These are phyloP conservation scores for Mellivora capensis DNA, from an alignment of 2,113 vertebrate species.

Conservation along the genomic window DNA sequence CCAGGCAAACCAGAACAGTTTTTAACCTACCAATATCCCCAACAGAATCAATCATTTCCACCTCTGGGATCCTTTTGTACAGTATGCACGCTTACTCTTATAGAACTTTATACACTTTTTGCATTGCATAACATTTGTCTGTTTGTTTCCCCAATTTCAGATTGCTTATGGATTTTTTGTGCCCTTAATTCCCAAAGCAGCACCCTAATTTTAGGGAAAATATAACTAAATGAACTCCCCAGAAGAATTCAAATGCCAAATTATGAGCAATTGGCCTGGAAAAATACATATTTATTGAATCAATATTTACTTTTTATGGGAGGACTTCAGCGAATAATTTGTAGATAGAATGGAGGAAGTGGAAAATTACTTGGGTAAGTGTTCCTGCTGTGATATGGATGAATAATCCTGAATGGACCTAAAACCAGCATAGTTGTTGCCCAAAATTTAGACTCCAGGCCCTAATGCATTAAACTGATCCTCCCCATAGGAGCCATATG, in stretches of 20 bases:
- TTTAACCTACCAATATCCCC: too few species aligned
- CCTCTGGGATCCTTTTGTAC: fast-evolving
- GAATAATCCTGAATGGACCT: background rate
- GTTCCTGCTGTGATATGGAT: background rate
- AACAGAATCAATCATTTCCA: background rate
- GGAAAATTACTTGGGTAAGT: background rate
- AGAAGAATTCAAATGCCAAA: background rate
- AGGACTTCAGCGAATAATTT: background rate
- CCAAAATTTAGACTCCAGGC: background rate
- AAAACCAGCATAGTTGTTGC: background rate
- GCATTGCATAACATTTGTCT: background rate
- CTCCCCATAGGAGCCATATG: background rate
- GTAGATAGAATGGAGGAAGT: background rate
- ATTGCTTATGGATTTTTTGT: background rate
- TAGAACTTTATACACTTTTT: background rate
- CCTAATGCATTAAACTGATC: background rate
- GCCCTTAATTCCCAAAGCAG: background rate
- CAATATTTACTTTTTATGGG: background rate
- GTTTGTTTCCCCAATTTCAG: background rate
- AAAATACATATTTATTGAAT: background rate
- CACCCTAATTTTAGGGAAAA: background rate
- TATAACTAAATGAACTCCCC: background rate
- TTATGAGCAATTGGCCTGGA: background rate
- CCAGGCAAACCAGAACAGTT: background rate
- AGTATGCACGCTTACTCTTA: background rate